Conservation (phyloP, 2,888 invertebrate species). For the Maniola hyperantus region DNA sequence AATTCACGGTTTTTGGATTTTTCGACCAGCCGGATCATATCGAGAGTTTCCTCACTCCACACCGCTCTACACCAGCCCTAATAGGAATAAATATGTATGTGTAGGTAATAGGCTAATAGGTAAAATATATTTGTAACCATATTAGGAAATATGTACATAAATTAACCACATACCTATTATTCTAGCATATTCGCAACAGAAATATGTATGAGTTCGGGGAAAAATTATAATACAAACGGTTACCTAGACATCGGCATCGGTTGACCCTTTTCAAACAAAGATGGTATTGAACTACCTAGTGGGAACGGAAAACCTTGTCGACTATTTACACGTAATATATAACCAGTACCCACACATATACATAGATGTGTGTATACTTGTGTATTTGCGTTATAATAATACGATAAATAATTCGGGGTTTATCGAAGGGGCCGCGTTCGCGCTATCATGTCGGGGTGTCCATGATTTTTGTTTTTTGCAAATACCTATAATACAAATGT, state of each 20-base stretch:
- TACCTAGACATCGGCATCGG: background rate
- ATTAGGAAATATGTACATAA: conserved; percentile 6
- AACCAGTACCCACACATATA: conserved; percentile 33
- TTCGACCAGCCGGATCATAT: no score
- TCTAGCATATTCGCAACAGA: conserved; percentile 11
- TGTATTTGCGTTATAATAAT: conserved; percentile 61
- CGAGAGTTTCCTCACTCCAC: no score
- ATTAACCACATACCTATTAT: background rate
- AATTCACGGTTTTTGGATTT: no score
- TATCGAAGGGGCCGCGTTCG: conserved; percentile 70
- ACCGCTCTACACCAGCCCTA: background rate
- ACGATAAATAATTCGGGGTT: conserved; percentile 77
- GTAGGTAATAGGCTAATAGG: background rate
- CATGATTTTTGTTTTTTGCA: conserved; percentile 39
- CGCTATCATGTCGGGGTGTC: conserved; percentile 54
- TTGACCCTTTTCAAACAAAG: conserved; percentile 29
- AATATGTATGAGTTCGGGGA: conserved; percentile 11
- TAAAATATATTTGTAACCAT: background rate
- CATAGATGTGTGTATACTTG: conserved; percentile 11
- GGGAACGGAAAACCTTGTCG: conserved; percentile 41
- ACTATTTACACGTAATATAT: conserved; percentile 34
- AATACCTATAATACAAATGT: background rate
- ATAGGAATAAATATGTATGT: background rate
- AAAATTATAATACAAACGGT: conserved; percentile 18
- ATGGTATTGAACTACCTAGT: conserved; percentile 31